Evolutionary conservation across 1,140 invertebrate species (phyloP), one percentile per base, ranked within the genome.

Genomic region (Eupristina koningsbergeri): DNA sequence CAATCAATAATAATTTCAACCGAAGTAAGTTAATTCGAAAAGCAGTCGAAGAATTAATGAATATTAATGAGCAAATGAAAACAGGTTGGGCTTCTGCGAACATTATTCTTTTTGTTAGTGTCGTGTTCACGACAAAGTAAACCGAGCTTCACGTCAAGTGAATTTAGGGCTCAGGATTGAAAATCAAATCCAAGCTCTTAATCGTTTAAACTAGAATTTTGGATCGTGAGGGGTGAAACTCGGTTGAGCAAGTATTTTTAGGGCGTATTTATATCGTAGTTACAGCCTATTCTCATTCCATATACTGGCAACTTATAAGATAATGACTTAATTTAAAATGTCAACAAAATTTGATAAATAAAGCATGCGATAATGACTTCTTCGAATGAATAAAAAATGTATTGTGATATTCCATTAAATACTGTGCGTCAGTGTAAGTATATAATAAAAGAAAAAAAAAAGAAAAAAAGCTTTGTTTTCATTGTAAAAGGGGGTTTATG

Each of bases 1-100:
- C 67, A 71, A 41, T 71, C 34, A 41, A 71, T 71, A 71, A n/a
- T 71, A 71, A 71, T 71, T 71, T 67, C 13, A 36, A 15, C 13
- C 22, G 64, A 9, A 67, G 36, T 36, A n/a, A 71, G 36, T 41
- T 41, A 31, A 67, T 41, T 71, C n/a, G 26, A 71, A 71, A 71
- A 71, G 67, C 26, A 71, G 67, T 71, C 6, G 39, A 36, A 41
- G 67, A 71, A 71, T 36, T 71, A 71, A 41, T 71, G 39, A 71
- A 71, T 41, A 71, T 71, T 71, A 71, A 71, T 71, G 67, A 11
- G 3, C 5, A 71, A n/a, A 6, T n/a, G 26, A 71, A 41, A 71
- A 71, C 39, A 71, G 22, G 36, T 71, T 71, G n/a, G 67, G 64
- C 64, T 36, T 1, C 34, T 67, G 11, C 22, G 15, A 19, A 34